A percentile compares a stretch with the other conserved stretches of the same genome.
phyloP scores from a whole-genome alignment of 2,888 invertebrate species.

The Lasiommata megera region DNA sequence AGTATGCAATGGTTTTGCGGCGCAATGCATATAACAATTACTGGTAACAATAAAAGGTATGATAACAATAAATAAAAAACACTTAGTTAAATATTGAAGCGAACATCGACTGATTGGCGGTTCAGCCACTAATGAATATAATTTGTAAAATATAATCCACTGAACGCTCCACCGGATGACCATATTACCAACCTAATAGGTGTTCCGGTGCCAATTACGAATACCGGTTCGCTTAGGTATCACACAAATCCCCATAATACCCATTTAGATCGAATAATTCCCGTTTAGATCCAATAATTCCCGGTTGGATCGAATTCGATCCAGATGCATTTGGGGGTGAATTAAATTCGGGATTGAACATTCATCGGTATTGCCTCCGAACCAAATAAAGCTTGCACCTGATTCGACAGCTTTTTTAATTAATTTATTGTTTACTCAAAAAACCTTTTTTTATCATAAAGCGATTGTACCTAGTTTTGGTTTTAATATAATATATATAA shows the following conservation, averaged over 20 bases:
- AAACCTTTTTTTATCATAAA: too few species aligned
- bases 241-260: constrained; percentile 31
- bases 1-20: too few species aligned
- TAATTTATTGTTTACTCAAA: not conserved
- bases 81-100: too few species aligned
- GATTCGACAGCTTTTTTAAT: not conserved
- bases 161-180: constrained; percentile 4
- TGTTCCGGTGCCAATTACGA: constrained; percentile 25
- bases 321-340: constrained; percentile 24
- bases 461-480: too few species aligned
- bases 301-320: constrained; percentile 14
- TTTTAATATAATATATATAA: too few species aligned
- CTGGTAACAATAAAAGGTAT: too few species aligned
- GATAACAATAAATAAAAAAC: too few species aligned
- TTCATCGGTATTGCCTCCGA: constrained; percentile 3
- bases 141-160: not conserved
- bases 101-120: too few species aligned
- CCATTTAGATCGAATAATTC: constrained; percentile 27
- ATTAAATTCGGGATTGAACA: constrained; percentile 31
- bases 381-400: constrained; percentile 3
- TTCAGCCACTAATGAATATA: too few species aligned
- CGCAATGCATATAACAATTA: too few species aligned
- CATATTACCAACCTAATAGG: constrained; percentile 23
- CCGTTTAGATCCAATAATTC: constrained; percentile 10
- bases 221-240: constrained; percentile 23